A percentile compares a stretch with the other conserved stretches of the same genome.
phyloP scores from a whole-genome alignment of 2,113 vertebrate genomes.

The Capreolus pygargus region DNA sequence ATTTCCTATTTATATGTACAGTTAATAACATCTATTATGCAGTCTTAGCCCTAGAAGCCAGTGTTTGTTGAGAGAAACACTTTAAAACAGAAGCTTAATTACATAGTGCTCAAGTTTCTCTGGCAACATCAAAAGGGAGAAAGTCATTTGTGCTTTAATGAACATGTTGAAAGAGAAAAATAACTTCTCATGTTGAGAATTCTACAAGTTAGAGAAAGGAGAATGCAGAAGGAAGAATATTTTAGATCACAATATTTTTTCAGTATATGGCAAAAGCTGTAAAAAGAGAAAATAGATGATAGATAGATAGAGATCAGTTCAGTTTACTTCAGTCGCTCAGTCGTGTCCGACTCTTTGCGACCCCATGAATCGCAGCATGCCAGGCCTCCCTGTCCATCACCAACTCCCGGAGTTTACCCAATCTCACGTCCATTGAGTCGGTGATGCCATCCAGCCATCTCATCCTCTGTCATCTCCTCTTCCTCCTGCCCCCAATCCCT shows the following conservation, averaged over 20 bases:
- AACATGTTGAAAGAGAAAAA: constrained; percentile 79
- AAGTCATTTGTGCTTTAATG: constrained; percentile 74
- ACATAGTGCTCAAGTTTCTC: constrained; percentile 68
- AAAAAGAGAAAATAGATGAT: not conserved
- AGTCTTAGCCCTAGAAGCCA: constrained; percentile 74
- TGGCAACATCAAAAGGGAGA: constrained; percentile 72
- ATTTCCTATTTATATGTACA: constrained; percentile 80
- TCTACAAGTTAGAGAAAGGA: constrained; percentile 65
- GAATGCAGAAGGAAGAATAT: constrained; percentile 48
- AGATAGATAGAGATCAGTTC: not conserved
- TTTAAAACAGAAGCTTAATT: constrained; percentile 81
- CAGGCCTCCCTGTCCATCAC: not conserved
- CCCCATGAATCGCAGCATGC: not conserved
- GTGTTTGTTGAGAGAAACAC: constrained; percentile 75
- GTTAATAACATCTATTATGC: constrained; percentile 80
- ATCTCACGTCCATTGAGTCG: not conserved
- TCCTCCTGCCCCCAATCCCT: not conserved
- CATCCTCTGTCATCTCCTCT: not conserved
- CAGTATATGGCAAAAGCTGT: constrained; percentile 37
- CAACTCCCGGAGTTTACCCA: not conserved
- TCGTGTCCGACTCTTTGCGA: rapidly evolving
- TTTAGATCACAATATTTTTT: constrained; percentile 43
- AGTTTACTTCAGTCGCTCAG: not conserved
- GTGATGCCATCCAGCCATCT: not conserved
- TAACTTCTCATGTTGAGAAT: constrained; percentile 71